Base-by-base conservation (phyloP, 2,113 vertebrate species). In the Stegastes partitus region DNA sequence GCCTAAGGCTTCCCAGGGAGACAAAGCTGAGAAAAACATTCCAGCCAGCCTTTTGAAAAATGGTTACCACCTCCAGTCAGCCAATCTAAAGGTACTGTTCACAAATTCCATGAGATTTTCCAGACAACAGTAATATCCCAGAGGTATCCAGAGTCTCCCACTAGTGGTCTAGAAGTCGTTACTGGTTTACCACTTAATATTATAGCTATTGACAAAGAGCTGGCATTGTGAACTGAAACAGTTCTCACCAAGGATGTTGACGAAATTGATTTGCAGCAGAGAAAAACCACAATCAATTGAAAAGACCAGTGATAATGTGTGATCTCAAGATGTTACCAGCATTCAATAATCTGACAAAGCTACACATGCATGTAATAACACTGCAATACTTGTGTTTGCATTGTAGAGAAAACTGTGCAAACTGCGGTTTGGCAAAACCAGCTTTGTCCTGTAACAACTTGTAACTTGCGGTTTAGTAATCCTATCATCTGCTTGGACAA, bases 401-500 rank as follows among this genome's bases (percentile, higher is more conserved):
- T 22, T 28, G 37, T 23, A 28, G 49, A 59, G 25, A 34, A 55
- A 39, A 67, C 18, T 39, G n/a, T 61, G 44, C 11, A 62, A 50
- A 57, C 25, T 53, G 19, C 47, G n/a, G 4, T 53, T 62, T 53
- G 39, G 16, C 8, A 22, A 21, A 53, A 1, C 11, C 15, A 11
- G 19, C 47, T 55, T 75, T 57, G 18, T 16, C 66, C 25, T 49
- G 6, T 67, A n/a, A n/a, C 7, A 50, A 50, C 79, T 47, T 82
- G 83, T 22, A 67, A 58, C 83, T 67, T 59, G 85, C 16, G 53
- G 34, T 54, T 16, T 26, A 44, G 39, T 44, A 42, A 75, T 71
- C 12, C 3, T n/a, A 31, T 63, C 2, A 31, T 63, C 22, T 10
- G 2, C 31, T 34, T 1, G 37, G 10, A 34, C 50, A 44, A 25